Percentiles rank a stretch among this genome's conserved stretches.
Conservation (phyloP, 1,140 invertebrate species). For the Drosophila kepulauana region DNA sequence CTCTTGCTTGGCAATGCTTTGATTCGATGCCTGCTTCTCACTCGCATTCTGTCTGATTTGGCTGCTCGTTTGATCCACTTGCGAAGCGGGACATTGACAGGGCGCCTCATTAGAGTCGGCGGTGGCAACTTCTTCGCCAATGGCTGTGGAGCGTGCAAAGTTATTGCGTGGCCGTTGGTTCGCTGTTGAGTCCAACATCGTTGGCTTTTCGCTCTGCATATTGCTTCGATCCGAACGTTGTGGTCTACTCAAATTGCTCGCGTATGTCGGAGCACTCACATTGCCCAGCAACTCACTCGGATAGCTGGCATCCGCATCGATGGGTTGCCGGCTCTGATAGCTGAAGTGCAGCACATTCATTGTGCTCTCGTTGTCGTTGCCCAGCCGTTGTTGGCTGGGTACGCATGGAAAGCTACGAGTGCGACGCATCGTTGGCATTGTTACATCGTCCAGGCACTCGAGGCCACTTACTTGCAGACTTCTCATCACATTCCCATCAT, state of each 20-base stretch:
- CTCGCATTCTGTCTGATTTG: too few species aligned
- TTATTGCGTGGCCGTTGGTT: background rate
- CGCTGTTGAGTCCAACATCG: background rate
- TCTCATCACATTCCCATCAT: too few species aligned
- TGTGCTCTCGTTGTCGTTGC: background rate
- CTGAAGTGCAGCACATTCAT: too few species aligned
- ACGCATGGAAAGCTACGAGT: constrained; percentile 31
- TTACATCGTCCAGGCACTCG: constrained; percentile 25
- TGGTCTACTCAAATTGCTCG: background rate
- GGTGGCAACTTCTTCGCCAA: background rate
- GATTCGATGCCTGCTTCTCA: too few species aligned
- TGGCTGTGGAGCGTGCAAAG: background rate
- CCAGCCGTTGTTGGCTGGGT: constrained; percentile 15
- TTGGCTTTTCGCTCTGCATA: background rate
- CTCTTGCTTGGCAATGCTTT: too few species aligned
- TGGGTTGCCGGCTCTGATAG: background rate
- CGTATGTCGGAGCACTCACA: constrained; percentile 31
- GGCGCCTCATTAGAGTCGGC: background rate
- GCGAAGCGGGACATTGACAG: background rate
- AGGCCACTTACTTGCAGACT: background rate
- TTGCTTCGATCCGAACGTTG: background rate
- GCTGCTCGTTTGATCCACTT: too few species aligned
- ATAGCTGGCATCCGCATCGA: background rate
- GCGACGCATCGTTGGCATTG: constrained; percentile 13
- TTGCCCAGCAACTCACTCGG: constrained; percentile 30